Conservation (phyloP, 2,888 invertebrate genomes). For the Lasioglossum villosulum region DNA sequence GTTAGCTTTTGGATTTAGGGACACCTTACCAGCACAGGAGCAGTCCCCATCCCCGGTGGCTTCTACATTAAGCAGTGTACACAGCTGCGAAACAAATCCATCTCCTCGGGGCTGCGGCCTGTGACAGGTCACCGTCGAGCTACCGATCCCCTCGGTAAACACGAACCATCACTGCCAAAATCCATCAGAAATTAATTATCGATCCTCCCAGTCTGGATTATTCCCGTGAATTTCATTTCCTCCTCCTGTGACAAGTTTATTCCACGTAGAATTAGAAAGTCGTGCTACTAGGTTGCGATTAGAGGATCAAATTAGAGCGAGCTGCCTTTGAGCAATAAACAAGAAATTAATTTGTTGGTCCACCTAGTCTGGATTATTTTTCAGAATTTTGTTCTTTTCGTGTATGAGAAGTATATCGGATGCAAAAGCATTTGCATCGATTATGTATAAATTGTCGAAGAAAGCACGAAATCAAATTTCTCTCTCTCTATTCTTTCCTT, state of each 20-base stretch:
- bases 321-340: not conserved
- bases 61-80: constrained; percentile 82
- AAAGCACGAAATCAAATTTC: no score
- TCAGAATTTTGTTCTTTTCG: not conserved
- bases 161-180: constrained; percentile 55
- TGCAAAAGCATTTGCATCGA: not conserved
- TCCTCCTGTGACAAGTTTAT: not conserved
- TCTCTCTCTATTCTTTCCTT: no score
- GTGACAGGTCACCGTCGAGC: constrained; percentile 69
- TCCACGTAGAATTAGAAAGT: not conserved
- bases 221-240: not conserved
- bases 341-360: not conserved
- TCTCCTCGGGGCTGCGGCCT: constrained; percentile 72
- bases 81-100: constrained; percentile 84
- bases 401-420: not conserved
- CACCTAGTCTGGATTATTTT: not conserved
- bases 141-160: constrained; percentile 73
- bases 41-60: constrained; percentile 68
- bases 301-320: not conserved
- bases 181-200: constrained; percentile 79
- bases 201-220: constrained; percentile 49
- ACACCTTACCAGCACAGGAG: constrained; percentile 79
- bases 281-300: not conserved
- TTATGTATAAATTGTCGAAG: no score
- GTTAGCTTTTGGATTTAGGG: constrained; percentile 79